Conservation (phyloP, 37 sponge, comb jelly and placozoan species). For the Mnemiopsis leidyi region DNA sequence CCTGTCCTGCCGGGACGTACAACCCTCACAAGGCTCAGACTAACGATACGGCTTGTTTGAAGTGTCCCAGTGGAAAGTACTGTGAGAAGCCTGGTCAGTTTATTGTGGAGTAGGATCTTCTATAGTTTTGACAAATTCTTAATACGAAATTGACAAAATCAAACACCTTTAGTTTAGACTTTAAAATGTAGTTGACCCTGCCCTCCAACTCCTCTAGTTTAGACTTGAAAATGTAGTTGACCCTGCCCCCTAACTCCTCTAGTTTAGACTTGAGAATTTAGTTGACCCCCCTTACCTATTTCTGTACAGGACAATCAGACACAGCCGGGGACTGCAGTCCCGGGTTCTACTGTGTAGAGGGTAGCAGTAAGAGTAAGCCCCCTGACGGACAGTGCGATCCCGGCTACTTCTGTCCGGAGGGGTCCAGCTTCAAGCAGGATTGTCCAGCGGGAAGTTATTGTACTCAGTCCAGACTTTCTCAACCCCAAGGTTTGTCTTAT, state of each 20-base stretch:
- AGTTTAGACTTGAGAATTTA: not conserved
- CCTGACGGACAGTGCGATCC: constrained; percentile 55
- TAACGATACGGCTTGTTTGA: not conserved
- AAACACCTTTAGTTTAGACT: too few species aligned
- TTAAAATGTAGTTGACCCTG: too few species aligned
- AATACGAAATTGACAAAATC: too few species aligned
- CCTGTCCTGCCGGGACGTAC: constrained; percentile 65
- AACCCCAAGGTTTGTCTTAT: constrained; percentile 17
- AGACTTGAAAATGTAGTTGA: too few species aligned
- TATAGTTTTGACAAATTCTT: too few species aligned
- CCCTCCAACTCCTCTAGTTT: too few species aligned
- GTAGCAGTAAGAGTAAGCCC: constrained; percentile 17
- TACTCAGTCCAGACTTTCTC: constrained; percentile 53
- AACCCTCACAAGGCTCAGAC: constrained; percentile 4
- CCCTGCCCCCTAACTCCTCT: not conserved
- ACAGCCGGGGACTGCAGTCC: constrained; percentile 35
- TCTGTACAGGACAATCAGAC: constrained; percentile 5
- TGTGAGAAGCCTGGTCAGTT: constrained; percentile 6
- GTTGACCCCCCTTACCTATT: not conserved
- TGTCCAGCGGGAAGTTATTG: constrained; percentile 68
- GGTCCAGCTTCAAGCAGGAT: not conserved
- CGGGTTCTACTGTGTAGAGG: constrained; percentile 68
- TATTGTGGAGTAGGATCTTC: too few species aligned
- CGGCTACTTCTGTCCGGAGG: constrained; percentile 67
- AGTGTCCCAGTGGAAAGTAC: constrained; percentile 24